Evolutionary conservation across 1,140 invertebrate species (phyloP).

Genomic region (Drosophila kurseongensis): DNA sequence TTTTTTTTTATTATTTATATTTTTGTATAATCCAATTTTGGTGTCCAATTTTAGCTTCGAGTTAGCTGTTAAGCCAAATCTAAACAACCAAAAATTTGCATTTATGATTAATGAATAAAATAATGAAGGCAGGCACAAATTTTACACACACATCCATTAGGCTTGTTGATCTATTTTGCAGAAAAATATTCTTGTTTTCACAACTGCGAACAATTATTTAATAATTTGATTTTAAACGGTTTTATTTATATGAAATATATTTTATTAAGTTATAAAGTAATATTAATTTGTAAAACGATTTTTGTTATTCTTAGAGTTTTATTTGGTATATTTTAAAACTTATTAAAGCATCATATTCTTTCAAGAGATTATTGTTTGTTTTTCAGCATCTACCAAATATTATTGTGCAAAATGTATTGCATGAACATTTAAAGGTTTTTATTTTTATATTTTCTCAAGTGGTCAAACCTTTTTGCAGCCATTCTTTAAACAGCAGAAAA

Average conservation of each 20-base stretch:
- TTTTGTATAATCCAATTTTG: conserved; percentile 42
- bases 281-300: neutral
- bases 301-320: no score
- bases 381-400: no score
- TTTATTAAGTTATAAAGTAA: neutral
- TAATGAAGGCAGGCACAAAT: conserved; percentile 31
- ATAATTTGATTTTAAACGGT: conserved; percentile 17
- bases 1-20: conserved; percentile 20
- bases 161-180: conserved; percentile 15
- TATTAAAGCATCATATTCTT: no score
- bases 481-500: conserved; percentile 28
- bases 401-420: neutral
- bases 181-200: conserved; percentile 44
- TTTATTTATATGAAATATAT: neutral
- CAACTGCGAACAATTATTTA: conserved; percentile 47
- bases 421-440: neutral
- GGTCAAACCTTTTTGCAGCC: conserved; percentile 16
- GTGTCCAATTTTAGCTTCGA: conserved; percentile 37
- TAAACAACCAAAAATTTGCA: conserved; percentile 57
- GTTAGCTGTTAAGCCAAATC: conserved; percentile 2
- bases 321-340: no score
- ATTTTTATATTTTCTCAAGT: neutral
- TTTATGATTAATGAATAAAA: conserved; percentile 55
- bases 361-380: no score
- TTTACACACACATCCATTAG: conserved; percentile 25